Conservation (phyloP, 1,140 invertebrate genomes). For the Halyomorpha halys region DNA sequence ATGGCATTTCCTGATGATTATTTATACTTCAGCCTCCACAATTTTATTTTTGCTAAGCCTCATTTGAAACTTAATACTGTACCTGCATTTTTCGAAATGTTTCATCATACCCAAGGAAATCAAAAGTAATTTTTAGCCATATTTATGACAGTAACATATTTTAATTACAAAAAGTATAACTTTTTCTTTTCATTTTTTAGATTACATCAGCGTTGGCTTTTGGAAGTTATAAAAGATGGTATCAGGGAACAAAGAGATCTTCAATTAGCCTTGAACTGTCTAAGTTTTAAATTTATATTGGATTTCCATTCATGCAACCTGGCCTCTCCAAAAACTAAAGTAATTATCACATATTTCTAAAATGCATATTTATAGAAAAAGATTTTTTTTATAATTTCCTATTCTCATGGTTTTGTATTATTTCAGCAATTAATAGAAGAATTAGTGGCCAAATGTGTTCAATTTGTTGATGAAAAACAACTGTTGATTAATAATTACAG, state of each 20-base stretch:
- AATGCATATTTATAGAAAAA: background rate
- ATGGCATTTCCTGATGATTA: constrained; percentile 54
- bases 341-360: constrained; percentile 31
- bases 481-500: constrained; percentile 50
- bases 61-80: constrained; percentile 54
- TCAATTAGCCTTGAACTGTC: constrained; percentile 44
- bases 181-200: constrained; percentile 7
- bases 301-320: constrained; percentile 41
- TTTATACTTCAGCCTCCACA: constrained; percentile 54
- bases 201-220: constrained; percentile 53
- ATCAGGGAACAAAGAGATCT: constrained; percentile 46
- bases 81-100: constrained; percentile 64
- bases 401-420: constrained; percentile 23
- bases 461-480: constrained; percentile 46
- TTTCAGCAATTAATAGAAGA: constrained; percentile 46
- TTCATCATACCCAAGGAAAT: constrained; percentile 56
- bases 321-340: constrained; percentile 40
- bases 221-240: constrained; percentile 55
- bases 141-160: no score
- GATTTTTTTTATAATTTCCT: background rate
- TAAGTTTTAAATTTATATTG: constrained; percentile 48
- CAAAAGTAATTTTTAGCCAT: background rate
- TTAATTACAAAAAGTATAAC: background rate
- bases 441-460: constrained; percentile 45
- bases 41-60: constrained; percentile 59